Percentiles rank a stretch among this genome's conserved stretches.
Evolutionary conservation across 2,797 vertebrate genomes (phyloP).

Genomic region (Momotus momota): DNA sequence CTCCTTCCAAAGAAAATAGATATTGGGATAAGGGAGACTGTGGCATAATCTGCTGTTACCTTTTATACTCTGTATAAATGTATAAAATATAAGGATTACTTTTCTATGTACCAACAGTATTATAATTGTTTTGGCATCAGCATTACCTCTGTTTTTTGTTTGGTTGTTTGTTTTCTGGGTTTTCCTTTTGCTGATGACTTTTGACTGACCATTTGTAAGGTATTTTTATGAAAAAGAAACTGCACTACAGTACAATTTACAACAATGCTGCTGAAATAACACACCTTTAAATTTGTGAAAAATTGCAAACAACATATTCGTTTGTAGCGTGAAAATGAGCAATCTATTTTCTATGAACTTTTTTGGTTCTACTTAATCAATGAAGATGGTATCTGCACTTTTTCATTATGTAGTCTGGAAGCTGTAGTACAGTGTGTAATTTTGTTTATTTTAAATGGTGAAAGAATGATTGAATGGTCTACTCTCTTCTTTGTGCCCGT

Average conservation of each 20-base stretch:
- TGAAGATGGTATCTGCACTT: slow-evolving; percentile 78
- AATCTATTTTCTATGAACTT: slow-evolving; percentile 85
- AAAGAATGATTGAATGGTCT: slow-evolving; percentile 76
- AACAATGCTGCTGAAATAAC: slow-evolving; percentile 92
- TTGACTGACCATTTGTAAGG: slow-evolving; percentile 89
- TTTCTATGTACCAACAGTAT: slow-evolving; percentile 97
- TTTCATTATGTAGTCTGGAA: slow-evolving; percentile 78
- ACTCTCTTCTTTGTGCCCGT: slow-evolving; percentile 78
- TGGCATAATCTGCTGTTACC: slow-evolving; percentile 95
- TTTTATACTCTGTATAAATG: slow-evolving; percentile 91
- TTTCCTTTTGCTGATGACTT: slow-evolving; percentile 88
- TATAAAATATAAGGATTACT: slow-evolving; percentile 90
- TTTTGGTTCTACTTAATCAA: slow-evolving; percentile 81
- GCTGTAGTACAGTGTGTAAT: slow-evolving; percentile 74
- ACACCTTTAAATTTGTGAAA: slow-evolving; percentile 85
- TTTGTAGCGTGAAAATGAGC: slow-evolving; percentile 84
- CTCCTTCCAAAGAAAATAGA: slow-evolving; percentile 99
- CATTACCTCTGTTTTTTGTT: slow-evolving; percentile 88
- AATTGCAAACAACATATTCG: slow-evolving; percentile 74
- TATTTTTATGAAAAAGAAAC: slow-evolving; percentile 89
- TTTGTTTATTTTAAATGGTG: slow-evolving; percentile 77
- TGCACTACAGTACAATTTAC: slow-evolving; percentile 90
- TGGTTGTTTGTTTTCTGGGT: slow-evolving; percentile 80
- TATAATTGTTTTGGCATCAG: slow-evolving; percentile 93
- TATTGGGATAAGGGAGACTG: slow-evolving; percentile 98